A percentile compares a stretch with the other conserved stretches of the same genome.
Conservation (phyloP, 2,113 vertebrate species). For the Calypte anna region DNA sequence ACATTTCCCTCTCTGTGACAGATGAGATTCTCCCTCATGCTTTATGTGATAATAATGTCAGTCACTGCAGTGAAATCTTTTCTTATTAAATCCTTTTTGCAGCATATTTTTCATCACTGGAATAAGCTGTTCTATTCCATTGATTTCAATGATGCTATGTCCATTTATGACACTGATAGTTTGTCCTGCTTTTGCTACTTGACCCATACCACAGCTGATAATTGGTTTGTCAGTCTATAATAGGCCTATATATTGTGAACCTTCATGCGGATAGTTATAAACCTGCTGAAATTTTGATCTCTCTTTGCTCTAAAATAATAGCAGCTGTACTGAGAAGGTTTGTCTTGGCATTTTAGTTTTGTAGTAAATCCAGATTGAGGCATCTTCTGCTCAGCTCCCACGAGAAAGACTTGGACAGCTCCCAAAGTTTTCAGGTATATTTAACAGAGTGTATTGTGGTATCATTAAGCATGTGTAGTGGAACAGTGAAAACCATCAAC, state of each 20-base stretch:
- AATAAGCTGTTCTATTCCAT: background rate
- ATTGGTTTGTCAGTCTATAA: slow-evolving; percentile 30
- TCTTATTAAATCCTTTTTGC: background rate
- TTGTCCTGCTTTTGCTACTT: background rate
- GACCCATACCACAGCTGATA: background rate
- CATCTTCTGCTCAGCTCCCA: background rate
- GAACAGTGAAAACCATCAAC: background rate
- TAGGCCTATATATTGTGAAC: background rate
- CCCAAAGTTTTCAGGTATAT: background rate
- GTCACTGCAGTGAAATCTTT: slow-evolving; percentile 11
- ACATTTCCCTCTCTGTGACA: background rate
- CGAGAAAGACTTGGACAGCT: background rate
- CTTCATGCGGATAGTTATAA: background rate
- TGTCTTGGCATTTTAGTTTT: background rate
- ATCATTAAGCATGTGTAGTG: background rate
- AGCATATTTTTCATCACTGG: background rate
- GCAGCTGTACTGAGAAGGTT: background rate
- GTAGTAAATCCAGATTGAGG: background rate
- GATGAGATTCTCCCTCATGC: background rate
- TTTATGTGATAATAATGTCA: rapidly evolving
- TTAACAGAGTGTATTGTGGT: background rate
- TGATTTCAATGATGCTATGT: background rate
- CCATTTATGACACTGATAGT: background rate
- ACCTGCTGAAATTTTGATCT: background rate
- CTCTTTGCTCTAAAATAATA: background rate